Base-by-base conservation (phyloP, 2,888 invertebrate species). In the Isoperla grammatica region DNA sequence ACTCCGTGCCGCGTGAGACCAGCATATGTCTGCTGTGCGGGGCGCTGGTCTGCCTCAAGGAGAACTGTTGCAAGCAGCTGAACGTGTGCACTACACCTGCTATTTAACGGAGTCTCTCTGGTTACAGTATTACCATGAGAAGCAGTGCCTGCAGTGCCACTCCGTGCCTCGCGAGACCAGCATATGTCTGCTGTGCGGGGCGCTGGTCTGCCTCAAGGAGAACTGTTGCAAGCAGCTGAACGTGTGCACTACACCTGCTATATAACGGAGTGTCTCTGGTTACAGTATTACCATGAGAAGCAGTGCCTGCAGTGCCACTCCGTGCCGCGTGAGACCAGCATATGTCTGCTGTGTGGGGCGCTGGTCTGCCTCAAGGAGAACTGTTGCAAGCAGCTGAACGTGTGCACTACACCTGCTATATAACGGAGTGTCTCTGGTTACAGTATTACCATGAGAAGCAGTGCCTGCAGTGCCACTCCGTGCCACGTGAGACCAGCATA, bases 151-250 rank as follows among this genome's bases (percentile, higher is more conserved):
- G 67, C 87, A 89, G 71, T 97, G 97, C 77, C 88, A 89, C 71
- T 87, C 87, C 65, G 87, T 92, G 69, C 97, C 97, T 65, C 86
- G 87, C 70, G 91, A 96, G 75, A 91, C 94, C 37, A 90, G 90
- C 67, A 86, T 96, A 66, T 97, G 96, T 74, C 82, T 97, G 68
- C 78, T 95, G 61, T 97, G 97, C n/a, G n/a, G n/a, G n/a, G n/a
- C n/a, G n/a, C 76, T 95, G 95, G n/a, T n/a, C n/a, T n/a, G n/a
- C n/a, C n/a, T n/a, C n/a, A n/a, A n/a, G n/a, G n/a, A n/a, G n/a
- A n/a, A n/a, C n/a, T n/a, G n/a, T n/a, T n/a, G n/a, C n/a, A n/a
- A n/a, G n/a, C n/a, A n/a, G n/a, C n/a, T n/a, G n/a, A n/a, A n/a
- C n/a, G n/a, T n/a, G n/a, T n/a, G n/a, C n/a, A n/a, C n/a, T n/a